Evolutionary conservation across 2,888 invertebrate genomes (phyloP).

Genomic region (Linyphia triangularis): DNA sequence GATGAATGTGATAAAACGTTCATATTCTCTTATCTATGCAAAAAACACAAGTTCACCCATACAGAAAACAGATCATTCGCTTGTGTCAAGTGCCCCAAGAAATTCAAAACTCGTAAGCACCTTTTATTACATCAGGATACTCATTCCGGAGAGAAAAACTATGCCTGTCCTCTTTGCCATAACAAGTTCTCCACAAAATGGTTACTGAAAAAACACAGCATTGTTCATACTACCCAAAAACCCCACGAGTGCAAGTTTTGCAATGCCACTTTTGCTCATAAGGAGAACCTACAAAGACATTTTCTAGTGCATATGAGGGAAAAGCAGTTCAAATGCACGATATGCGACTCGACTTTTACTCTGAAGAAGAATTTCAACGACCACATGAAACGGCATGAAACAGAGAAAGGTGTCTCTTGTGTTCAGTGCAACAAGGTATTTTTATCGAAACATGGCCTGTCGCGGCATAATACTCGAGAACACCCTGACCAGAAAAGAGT

Average conservation of each 20-base stretch:
- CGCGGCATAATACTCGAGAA: no score
- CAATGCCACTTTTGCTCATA: background rate
- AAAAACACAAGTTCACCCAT: slow-evolving; percentile 1
- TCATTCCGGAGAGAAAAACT: background rate
- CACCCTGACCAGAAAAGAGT: no score
- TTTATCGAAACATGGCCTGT: no score
- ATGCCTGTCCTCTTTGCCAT: slow-evolving; percentile 3
- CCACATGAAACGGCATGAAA: no score
- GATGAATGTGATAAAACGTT: background rate
- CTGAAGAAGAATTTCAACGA: background rate
- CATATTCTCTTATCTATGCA: slow-evolving; percentile 9
- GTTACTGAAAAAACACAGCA: slow-evolving; percentile 3
- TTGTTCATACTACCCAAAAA: slow-evolving; percentile 3
- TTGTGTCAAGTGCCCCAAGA: background rate
- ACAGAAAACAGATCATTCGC: background rate
- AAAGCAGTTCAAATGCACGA: slow-evolving; percentile 22
- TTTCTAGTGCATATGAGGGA: background rate
- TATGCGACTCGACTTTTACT: background rate
- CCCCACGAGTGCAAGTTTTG: slow-evolving; percentile 3
- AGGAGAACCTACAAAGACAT: slow-evolving; percentile 9
- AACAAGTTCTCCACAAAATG: slow-evolving; percentile 18
- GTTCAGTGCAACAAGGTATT: no score
- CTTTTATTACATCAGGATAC: background rate
- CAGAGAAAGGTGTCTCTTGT: no score
- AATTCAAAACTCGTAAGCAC: background rate